Evolutionary conservation across 2,888 invertebrate genomes (phyloP), one percentile per base, ranked within the genome.

Genomic region (Auanema freiburgensis): DNA sequence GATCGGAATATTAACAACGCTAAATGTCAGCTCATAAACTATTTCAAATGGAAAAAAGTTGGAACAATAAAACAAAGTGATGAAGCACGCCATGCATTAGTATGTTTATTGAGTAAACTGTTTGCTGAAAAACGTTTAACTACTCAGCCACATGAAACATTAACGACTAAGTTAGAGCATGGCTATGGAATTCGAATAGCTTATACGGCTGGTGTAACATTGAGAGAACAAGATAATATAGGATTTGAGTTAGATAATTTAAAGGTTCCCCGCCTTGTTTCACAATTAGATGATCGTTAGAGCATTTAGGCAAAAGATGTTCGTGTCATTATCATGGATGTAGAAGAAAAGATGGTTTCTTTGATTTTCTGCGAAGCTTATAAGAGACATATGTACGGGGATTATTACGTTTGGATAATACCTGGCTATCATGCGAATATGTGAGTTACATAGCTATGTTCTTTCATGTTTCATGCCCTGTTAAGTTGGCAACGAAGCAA

Each of bases 1-100:
- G 78, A 74, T 51, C 69, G 77, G 10, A 81, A 79, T 65, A 63
- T 78, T 52, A 81, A 79, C 65, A 67, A 67, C 49, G 82, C 82
- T 10, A 76, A 74, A 33, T 88, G 96, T 59, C 89, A 92, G 5
- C 87, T 98, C 41, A 88, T 98, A 72, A 89, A 90, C 83, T 90
- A 91, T 79, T 98, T 93, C 87, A 95, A 96, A 86, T 98, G 98
- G 98, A 95, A 93, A 0, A 87, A 92, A 66, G 94, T 98, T 42
- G 97, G 95, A 1, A 97, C 96, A 1, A 90, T 98, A 69, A 97
- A 94, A 84, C 95, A 95, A 85, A 78, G 74, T 50, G 95, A 95
- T 84, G 92, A 93, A 79, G 93, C 94, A 0, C 87, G 93, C 85
- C 94, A 93, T 84, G 91, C 93, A 3, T 86, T 95, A 87, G 92